A percentile compares a stretch with the other conserved stretches of the same genome.
Evolutionary conservation across 2,113 vertebrate species (phyloP).

Genomic region (Oriolus oriolus): DNA sequence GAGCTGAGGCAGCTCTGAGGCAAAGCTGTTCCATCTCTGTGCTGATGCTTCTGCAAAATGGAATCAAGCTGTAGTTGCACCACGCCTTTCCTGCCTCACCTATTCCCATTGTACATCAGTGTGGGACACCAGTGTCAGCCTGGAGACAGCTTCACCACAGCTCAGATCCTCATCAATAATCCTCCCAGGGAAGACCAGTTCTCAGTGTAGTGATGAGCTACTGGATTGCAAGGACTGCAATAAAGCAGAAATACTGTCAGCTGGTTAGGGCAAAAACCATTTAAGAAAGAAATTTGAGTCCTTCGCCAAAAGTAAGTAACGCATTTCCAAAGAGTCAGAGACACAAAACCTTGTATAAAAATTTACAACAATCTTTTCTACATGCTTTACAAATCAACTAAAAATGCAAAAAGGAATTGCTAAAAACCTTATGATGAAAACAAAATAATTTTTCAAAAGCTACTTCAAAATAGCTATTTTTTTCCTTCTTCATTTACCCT

Average conservation of each 20-base stretch:
- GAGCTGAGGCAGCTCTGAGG: background rate
- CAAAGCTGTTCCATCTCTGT: background rate
- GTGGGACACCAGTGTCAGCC: background rate
- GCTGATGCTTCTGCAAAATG: background rate
- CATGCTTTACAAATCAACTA: background rate
- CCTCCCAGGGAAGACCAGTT: background rate
- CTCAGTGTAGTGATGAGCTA: background rate
- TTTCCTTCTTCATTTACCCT: background rate
- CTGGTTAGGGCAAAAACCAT: background rate
- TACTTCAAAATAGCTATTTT: background rate
- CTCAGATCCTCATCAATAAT: background rate
- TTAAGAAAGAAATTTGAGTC: background rate
- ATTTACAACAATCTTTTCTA: background rate
- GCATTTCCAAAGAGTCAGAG: background rate
- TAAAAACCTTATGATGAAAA: background rate
- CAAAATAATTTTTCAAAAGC: background rate
- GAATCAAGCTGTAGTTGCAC: background rate
- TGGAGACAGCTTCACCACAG: background rate
- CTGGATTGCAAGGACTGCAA: background rate
- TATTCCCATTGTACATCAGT: background rate
- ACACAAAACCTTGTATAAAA: background rate
- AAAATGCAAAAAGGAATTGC: background rate
- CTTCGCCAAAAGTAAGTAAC: background rate
- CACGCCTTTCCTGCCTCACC: background rate
- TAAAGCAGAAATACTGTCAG: background rate